These are phyloP conservation scores for Phocides pigmalion DNA, from an alignment of 1,140 invertebrate genomes.

Conservation along the genomic window DNA sequence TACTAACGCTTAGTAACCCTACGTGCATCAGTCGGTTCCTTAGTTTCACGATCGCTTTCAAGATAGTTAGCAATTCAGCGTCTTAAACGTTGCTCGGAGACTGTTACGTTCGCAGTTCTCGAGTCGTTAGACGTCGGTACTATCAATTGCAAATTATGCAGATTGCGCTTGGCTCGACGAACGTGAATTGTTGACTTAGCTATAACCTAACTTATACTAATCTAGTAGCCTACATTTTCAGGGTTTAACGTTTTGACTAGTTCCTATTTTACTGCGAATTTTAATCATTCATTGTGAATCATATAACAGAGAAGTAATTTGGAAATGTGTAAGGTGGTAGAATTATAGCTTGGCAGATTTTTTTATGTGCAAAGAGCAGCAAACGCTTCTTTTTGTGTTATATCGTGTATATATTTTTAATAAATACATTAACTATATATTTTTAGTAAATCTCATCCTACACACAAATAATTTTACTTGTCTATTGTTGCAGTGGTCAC, in stretches of 20 bases:
- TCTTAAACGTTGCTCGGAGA: conserved; percentile 26
- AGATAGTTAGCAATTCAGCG: conserved; percentile 25
- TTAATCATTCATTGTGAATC: background rate
- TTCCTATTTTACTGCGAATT: background rate
- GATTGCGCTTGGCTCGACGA: conserved; percentile 15
- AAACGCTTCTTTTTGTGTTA: too few species aligned
- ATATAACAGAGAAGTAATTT: too few species aligned
- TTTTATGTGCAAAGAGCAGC: too few species aligned
- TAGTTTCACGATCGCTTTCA: background rate
- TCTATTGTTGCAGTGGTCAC: conserved; percentile 72
- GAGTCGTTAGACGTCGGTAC: conserved; percentile 24
- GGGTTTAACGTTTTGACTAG: background rate
- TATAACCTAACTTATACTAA: background rate
- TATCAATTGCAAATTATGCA: conserved; percentile 39
- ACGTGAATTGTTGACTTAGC: conserved; percentile 28
- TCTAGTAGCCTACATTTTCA: background rate
- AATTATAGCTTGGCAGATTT: too few species aligned
- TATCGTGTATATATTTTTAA: too few species aligned
- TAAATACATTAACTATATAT: too few species aligned
- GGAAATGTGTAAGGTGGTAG: too few species aligned
- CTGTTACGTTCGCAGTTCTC: conserved; percentile 28
- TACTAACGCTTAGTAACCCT: background rate
- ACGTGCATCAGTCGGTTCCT: background rate
- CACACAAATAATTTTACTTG: background rate
- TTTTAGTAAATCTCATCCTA: too few species aligned